These are phyloP conservation scores for Montifringilla adamsi DNA, from an alignment of 2,113 vertebrate species.

Conservation along the genomic window DNA sequence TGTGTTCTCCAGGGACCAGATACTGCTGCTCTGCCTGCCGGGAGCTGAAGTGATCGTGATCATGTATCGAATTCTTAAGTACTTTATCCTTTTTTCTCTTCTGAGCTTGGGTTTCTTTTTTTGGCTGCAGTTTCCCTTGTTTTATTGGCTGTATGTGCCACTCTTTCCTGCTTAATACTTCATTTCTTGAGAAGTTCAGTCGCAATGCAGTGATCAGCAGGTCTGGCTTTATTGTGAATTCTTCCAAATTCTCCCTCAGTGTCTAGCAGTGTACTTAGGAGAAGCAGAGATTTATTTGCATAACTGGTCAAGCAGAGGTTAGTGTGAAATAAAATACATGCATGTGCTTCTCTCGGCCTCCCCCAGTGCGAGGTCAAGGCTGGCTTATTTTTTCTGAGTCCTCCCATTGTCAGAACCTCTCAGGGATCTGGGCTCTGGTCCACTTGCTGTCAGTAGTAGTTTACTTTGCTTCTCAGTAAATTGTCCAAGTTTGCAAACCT, in stretches of 20 bases:
- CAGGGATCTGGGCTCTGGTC: not conserved
- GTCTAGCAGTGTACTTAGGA: not conserved
- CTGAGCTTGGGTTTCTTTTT: not conserved
- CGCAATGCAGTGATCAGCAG: not conserved
- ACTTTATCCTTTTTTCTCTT: not conserved
- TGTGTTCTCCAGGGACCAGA: not conserved
- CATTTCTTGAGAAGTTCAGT: not conserved
- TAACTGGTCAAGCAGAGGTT: conserved; percentile 48
- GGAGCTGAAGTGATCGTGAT: not conserved
- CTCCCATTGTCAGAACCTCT: not conserved
- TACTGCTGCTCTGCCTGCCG: not conserved
- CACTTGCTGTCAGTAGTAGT: conserved; percentile 18
- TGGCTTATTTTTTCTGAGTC: conserved; percentile 43
- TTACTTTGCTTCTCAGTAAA: conserved; percentile 7
- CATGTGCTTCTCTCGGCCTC: not conserved
- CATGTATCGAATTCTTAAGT: not conserved
- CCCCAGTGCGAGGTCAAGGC: not conserved
- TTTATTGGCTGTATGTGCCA: not conserved
- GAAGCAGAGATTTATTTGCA: conserved; percentile 18
- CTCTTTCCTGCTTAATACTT: not conserved
- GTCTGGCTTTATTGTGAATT: not conserved
- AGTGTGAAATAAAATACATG: conserved; percentile 35
- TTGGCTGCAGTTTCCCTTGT: not conserved
- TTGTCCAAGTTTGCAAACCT: not conserved
- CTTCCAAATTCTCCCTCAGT: not conserved